Percentiles rank a stretch among this genome's conserved stretches.
These are phyloP conservation scores for Agapornis canus DNA, from an alignment of 2,797 vertebrate genomes.

Conservation along the genomic window DNA sequence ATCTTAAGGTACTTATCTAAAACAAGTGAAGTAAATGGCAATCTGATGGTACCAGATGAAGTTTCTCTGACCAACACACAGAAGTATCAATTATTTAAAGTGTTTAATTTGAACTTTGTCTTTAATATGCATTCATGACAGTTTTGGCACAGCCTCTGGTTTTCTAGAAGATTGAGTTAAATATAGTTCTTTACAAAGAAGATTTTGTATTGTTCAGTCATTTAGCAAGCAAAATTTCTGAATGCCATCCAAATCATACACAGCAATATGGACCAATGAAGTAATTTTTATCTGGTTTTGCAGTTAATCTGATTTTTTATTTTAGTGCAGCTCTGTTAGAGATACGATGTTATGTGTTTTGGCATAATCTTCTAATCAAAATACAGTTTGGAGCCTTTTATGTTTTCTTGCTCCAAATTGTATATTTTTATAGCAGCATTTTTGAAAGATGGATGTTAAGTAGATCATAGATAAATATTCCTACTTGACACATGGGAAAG, in stretches of 20 bases:
- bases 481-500: neutral
- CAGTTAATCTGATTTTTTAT: constrained; percentile 2
- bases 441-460: constrained; percentile 17
- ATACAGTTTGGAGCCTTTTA: neutral
- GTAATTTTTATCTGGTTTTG: constrained; percentile 38
- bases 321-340: neutral
- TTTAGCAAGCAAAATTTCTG: constrained; percentile 28
- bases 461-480: neutral
- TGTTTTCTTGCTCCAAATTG: neutral
- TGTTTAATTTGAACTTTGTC: neutral
- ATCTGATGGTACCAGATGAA: neutral
- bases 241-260: constrained; percentile 14
- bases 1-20: neutral
- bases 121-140: neutral
- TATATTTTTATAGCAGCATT: neutral
- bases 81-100: neutral
- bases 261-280: neutral
- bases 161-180: neutral
- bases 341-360: constrained; percentile 25
- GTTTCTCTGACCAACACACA: neutral
- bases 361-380: constrained; percentile 5
- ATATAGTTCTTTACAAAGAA: neutral
- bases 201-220: neutral
- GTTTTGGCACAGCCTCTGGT: neutral
- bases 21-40: neutral